Conservation (phyloP, 2,113 vertebrate genomes). For the Paralichthys olivaceus region DNA sequence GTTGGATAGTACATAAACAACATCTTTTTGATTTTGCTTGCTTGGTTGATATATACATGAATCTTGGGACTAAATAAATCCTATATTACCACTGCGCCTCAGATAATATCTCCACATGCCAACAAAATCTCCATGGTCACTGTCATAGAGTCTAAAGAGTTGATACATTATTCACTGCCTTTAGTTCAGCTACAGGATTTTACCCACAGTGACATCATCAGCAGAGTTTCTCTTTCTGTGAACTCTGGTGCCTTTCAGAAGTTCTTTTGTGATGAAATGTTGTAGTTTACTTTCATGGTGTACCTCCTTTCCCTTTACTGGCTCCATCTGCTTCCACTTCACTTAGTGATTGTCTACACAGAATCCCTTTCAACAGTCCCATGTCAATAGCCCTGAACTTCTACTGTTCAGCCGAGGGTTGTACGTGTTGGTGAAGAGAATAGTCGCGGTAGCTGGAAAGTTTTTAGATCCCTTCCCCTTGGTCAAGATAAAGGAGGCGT, state of each 20-base stretch:
- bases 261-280: conserved; percentile 65
- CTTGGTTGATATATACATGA: no score
- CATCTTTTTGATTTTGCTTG: no score
- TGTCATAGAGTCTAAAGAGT: not conserved
- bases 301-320: conserved; percentile 40
- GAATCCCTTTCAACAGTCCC: conserved; percentile 70
- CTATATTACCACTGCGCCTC: not conserved
- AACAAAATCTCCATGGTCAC: not conserved
- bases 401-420: conserved; percentile 34
- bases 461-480: conserved; percentile 7
- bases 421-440: conserved; percentile 29
- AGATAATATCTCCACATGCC: not conserved
- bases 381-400: conserved; percentile 53
- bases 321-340: conserved; percentile 56
- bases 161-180: conserved; percentile 30
- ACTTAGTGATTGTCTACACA: conserved; percentile 63
- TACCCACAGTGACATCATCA: conserved; percentile 44
- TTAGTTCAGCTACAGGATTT: conserved; percentile 37
- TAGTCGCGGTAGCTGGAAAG: conserved; percentile 3
- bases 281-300: conserved; percentile 60
- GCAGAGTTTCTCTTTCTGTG: conserved; percentile 20
- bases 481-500: conserved; percentile 32
- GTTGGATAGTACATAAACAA: no score
- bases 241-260: conserved; percentile 52
- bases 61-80: not conserved